Evolutionary conservation across 2,888 invertebrate genomes (phyloP).

Genomic region (Lasius fuliginosus): DNA sequence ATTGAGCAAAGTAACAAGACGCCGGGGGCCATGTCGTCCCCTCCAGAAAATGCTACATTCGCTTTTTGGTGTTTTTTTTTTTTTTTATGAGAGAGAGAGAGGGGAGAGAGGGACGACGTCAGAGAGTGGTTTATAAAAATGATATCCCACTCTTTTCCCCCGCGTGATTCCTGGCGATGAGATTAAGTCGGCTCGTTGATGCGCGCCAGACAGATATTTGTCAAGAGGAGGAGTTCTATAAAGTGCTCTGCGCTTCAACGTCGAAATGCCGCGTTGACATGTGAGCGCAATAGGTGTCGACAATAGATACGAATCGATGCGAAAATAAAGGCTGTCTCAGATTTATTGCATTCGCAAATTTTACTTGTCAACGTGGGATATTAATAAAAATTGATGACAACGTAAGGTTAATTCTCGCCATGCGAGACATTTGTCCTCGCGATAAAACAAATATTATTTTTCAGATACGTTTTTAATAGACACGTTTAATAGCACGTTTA

Average conservation of each 20-base stretch:
- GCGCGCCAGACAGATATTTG: conserved; percentile 20
- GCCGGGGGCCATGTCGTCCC: background rate
- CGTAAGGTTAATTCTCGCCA: background rate
- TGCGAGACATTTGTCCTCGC: background rate
- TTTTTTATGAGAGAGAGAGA: background rate
- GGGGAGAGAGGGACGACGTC: background rate
- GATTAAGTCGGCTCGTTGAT: conserved; percentile 34
- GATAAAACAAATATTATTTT: background rate
- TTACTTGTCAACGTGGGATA: background rate
- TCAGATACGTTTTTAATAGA: background rate
- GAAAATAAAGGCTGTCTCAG: conserved; percentile 20
- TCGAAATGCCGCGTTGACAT: conserved; percentile 24
- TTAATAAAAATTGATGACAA: conserved; percentile 12
- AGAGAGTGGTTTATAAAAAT: conserved; percentile 36
- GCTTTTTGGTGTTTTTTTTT: conserved; percentile 14
- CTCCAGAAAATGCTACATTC: conserved; percentile 26
- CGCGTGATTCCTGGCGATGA: conserved; percentile 17
- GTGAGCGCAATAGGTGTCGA: background rate
- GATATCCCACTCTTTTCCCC: background rate
- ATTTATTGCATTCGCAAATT: conserved; percentile 36
- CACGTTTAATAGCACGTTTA: background rate
- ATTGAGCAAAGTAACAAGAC: conserved; percentile 56
- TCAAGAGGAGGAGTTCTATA: conserved; percentile 11
- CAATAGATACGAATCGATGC: conserved; percentile 16
- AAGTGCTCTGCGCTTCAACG: conserved; percentile 19